Evolutionary conservation across 2,113 vertebrate species (phyloP), one percentile per base, ranked within the genome.

Genomic region (Sialia sialis): DNA sequence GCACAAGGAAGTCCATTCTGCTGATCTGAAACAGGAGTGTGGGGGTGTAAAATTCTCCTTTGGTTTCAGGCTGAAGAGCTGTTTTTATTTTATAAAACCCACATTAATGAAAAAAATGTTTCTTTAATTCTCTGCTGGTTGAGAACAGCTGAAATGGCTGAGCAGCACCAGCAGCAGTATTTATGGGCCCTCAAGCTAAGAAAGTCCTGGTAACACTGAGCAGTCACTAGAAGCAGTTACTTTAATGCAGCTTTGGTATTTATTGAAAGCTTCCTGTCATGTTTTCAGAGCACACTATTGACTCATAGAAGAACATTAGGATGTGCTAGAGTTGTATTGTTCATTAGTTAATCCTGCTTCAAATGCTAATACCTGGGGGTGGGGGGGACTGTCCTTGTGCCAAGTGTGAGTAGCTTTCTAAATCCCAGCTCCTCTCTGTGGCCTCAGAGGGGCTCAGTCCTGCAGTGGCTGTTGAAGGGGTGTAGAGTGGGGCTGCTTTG

Each of bases 21-120:
- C 87, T 87, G 84, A 38, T 87, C 54, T 76, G 64, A 90, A 78
- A 84, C 66, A 63, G 59, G 76, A 92, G 64, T 8, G 1, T 10
- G 32, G 16, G 69, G 21, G 11, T 55, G 38, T 79, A 84, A 91
- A 89, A 88, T 51, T 58, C 51, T 78, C 46, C 52, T 91, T 93
- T 84, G 60, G 22, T 93, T 94, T 78, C 68, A 59, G 78, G 73
- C 69, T 54, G 67, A 94, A 74, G 68, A 74, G n/a, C 62, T 90
- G 75, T 8, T 92, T 95, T 94, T 91, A 69, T 91, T 94, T 90
- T 90, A 74, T 26, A 84, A 93, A 96, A 87, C 66, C 72, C 84
- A 91, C 76, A 77, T 62, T 81, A 93, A 88, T 80, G 56, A 17
- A 46, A 74, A 74, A 83, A 82, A 27, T 0, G 2, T 54, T 93